Percentiles rank a stretch among this genome's conserved stretches.
These are phyloP conservation scores for Cynocephalus volans DNA, from an alignment of 2,113 vertebrate species.

Conservation along the genomic window DNA sequence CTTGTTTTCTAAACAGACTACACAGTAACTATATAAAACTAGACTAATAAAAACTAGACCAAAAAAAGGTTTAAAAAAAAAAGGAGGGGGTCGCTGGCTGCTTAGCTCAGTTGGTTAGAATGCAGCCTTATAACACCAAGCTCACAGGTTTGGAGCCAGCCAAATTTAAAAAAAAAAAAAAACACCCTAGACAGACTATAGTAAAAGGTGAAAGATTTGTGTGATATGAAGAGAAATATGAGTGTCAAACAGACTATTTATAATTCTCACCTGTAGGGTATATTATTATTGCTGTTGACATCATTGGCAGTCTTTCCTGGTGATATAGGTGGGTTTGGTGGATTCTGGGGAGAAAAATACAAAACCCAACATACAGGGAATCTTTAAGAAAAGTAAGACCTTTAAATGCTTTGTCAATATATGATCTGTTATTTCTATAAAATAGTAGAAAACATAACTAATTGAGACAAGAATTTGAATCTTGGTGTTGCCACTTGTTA, in stretches of 20 bases:
- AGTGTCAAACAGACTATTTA: background rate
- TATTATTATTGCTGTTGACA: conserved; percentile 76
- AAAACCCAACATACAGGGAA: conserved; percentile 24
- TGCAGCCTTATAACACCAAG: too few species aligned
- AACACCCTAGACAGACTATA: too few species aligned
- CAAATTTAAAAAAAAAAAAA: too few species aligned
- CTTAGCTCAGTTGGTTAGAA: too few species aligned
- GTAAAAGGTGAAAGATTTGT: too few species aligned
- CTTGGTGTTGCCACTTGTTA: background rate
- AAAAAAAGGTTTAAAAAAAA: too few species aligned
- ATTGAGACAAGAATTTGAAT: conserved; percentile 34
- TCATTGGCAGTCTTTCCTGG: conserved; percentile 88
- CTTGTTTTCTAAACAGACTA: background rate
- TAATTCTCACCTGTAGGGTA: conserved; percentile 86
- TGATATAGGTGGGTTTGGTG: conserved; percentile 85
- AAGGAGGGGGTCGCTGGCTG: too few species aligned
- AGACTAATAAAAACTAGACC: background rate
- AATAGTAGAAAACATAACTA: background rate
- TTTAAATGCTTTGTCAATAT: conserved; percentile 28
- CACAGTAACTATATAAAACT: background rate
- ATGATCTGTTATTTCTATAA: conserved; percentile 29
- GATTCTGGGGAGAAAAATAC: conserved; percentile 62
- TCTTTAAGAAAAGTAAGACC: background rate
- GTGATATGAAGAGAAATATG: too few species aligned
- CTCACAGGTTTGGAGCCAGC: too few species aligned